Conservation (phyloP, 2,113 vertebrate species). For the Telmatochromis brachygnathus region DNA sequence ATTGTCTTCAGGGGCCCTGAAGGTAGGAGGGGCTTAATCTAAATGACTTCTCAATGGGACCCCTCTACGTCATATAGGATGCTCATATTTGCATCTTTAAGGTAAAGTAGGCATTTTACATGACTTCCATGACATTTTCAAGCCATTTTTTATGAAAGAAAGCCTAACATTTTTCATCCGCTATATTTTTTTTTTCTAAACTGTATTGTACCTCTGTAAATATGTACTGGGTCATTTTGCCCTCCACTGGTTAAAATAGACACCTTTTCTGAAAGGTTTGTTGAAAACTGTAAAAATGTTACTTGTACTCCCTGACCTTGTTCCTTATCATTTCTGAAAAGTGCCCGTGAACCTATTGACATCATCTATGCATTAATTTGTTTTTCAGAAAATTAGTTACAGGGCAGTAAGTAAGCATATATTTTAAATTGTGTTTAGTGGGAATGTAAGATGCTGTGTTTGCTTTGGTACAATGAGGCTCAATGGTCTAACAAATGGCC, state of each 20-base stretch:
- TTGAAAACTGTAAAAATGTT: neutral
- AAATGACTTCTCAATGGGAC: neutral
- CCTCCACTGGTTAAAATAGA: neutral
- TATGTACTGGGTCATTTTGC: neutral
- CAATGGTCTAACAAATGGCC: neutral
- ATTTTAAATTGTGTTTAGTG: neutral
- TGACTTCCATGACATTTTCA: neutral
- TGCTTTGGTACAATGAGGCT: neutral
- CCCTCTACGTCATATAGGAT: neutral
- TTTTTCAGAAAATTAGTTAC: neutral
- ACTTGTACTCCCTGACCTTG: neutral
- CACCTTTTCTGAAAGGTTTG: neutral
- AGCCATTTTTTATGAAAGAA: neutral
- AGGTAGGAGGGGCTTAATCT: neutral
- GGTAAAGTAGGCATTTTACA: neutral
- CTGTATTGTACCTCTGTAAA: neutral
- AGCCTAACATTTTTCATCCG: neutral
- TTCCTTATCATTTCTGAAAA: neutral
- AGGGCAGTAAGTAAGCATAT: neutral
- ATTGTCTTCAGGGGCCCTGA: neutral
- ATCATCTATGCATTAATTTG: neutral
- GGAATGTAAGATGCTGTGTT: neutral
- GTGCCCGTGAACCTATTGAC: neutral
- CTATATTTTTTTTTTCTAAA: neutral
- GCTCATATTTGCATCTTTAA: neutral